Conservation (phyloP, 2,113 vertebrate species). For the Crotalus tigris region DNA sequence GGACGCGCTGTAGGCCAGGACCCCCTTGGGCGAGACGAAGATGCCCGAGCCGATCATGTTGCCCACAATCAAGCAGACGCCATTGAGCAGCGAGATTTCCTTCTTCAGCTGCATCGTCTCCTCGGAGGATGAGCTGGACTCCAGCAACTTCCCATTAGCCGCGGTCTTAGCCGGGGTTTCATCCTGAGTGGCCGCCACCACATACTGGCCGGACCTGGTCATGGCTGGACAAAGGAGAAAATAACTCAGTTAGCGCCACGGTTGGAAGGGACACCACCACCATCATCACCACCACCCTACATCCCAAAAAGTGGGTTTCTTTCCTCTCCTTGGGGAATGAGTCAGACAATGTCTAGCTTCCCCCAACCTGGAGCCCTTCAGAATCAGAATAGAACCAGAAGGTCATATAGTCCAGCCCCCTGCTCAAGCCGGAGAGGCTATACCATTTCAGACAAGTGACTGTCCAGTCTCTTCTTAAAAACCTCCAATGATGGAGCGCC, state of each 20-base stretch:
- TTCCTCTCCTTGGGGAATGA: not conserved
- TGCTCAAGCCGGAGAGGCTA: no score
- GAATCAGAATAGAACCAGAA: no score
- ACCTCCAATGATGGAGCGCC: no score
- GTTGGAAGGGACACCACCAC: not conserved
- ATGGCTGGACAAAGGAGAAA: conserved; percentile 58
- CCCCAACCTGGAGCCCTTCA: no score
- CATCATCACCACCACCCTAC: no score
- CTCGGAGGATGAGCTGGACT: not conserved
- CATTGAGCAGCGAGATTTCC: conserved; percentile 88
- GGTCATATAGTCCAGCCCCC: no score
- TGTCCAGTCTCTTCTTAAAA: no score
- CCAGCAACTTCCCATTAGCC: not conserved
- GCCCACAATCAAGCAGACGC: conserved; percentile 88
- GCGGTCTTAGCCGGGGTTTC: not conserved
- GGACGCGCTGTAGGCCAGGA: conserved; percentile 85
- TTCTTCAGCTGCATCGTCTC: conserved; percentile 85
- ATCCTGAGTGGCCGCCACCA: conserved; percentile 54
- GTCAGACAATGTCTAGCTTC: not conserved
- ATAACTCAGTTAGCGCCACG: not conserved
- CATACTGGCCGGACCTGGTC: conserved; percentile 65
- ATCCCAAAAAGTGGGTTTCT: not conserved
- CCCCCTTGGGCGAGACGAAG: conserved; percentile 91
- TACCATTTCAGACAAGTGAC: no score
- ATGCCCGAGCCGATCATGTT: conserved; percentile 96